These are phyloP conservation scores for Latrodectus geometricus DNA, from an alignment of 1,140 invertebrate genomes.

Conservation along the genomic window DNA sequence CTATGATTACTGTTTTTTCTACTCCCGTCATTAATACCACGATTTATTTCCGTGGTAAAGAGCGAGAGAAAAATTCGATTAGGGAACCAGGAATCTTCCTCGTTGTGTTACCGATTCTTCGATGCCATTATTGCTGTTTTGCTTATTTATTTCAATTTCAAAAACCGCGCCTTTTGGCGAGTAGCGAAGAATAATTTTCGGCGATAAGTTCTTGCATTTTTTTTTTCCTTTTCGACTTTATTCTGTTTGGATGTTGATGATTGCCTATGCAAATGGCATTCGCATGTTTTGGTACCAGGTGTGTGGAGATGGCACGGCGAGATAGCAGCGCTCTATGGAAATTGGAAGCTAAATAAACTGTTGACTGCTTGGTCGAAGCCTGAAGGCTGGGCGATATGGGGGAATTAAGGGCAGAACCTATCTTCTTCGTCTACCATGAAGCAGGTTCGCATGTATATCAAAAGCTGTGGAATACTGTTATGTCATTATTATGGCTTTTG, in stretches of 20 bases:
- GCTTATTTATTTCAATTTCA: slow-evolving; percentile 32
- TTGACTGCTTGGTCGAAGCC: neutral
- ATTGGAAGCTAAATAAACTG: slow-evolving; percentile 3
- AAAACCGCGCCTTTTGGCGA: slow-evolving; percentile 12
- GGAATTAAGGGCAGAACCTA: neutral
- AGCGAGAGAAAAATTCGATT: slow-evolving; percentile 32
- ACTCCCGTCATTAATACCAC: neutral
- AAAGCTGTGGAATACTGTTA: neutral
- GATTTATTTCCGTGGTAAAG: slow-evolving; percentile 4
- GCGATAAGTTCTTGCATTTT: neutral
- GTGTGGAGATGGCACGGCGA: neutral
- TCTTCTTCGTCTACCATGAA: neutral
- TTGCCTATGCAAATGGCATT: slow-evolving; percentile 28
- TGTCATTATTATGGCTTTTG: neutral
- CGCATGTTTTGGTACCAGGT: neutral
- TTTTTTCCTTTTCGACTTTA: neutral
- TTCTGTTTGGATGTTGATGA: slow-evolving; percentile 21
- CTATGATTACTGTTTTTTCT: slow-evolving; percentile 12
- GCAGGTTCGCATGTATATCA: neutral
- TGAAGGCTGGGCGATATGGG: neutral
- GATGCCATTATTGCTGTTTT: slow-evolving; percentile 2
- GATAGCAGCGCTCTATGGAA: slow-evolving; percentile 32
- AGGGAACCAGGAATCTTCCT: neutral
- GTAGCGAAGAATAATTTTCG: neutral
- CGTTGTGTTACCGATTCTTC: neutral